Conservation (phyloP, 2,113 vertebrate genomes). For the Megaleporinus macrocephalus region DNA sequence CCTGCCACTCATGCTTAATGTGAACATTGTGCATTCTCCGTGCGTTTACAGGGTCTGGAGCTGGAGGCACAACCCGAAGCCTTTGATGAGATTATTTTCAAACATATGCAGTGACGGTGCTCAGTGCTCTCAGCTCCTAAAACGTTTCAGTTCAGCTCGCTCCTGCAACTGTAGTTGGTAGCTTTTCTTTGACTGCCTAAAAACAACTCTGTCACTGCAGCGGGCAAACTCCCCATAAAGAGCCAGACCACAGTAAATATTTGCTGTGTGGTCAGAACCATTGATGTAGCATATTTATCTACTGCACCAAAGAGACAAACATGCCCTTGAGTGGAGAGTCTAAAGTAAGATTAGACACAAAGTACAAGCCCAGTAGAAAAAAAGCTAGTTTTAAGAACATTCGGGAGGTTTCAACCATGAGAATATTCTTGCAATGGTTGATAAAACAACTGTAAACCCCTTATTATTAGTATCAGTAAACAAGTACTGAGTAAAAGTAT, state of each 20-base stretch:
- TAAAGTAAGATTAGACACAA: slow-evolving; percentile 12
- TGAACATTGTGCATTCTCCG: neutral
- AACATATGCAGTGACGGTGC: neutral
- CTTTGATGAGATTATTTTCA: slow-evolving; percentile 27
- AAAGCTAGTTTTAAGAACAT: neutral
- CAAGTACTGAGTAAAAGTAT: no score
- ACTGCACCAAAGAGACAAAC: slow-evolving; percentile 51
- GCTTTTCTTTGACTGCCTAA: slow-evolving; percentile 1
- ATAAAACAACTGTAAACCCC: neutral
- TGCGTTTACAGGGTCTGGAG: slow-evolving; percentile 2
- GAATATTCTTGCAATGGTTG: no score
- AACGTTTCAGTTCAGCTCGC: slow-evolving; percentile 23
- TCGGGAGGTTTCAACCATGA: no score
- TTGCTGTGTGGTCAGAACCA: slow-evolving; percentile 47
- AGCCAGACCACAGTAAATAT: slow-evolving; percentile 55
- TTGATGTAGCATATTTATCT: slow-evolving; percentile 55
- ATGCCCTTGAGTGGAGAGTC: slow-evolving; percentile 36
- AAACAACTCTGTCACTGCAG: slow-evolving; percentile 2
- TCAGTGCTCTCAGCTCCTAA: neutral
- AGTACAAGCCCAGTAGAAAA: slow-evolving; percentile 18
- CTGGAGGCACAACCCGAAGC: neutral
- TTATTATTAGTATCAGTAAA: neutral
- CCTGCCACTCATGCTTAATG: neutral
- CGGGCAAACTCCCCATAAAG: neutral
- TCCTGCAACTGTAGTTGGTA: slow-evolving; percentile 1